These are phyloP conservation scores for Hoplostethus mediterraneus DNA, from an alignment of 2,797 vertebrate species.

Conservation along the genomic window DNA sequence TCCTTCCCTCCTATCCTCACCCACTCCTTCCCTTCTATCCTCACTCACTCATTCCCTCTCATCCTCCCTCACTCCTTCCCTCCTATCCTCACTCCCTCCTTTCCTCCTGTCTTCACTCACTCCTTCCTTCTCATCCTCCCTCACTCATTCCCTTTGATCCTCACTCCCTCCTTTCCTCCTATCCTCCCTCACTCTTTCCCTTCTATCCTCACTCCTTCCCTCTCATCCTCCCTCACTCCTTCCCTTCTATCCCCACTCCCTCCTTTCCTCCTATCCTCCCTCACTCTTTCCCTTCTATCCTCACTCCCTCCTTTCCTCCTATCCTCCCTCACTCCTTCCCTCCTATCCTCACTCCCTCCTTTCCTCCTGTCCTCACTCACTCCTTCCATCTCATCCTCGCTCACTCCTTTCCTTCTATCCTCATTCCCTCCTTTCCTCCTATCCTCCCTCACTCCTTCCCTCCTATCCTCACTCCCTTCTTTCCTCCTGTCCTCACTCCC, in stretches of 20 bases:
- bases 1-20: not conserved
- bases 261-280: not conserved
- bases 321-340: too few relatives aligned
- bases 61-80: not conserved
- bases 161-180: slow-evolving; percentile 11
- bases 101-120: too few relatives aligned
- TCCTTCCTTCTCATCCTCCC: too few relatives aligned
- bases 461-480: too few relatives aligned
- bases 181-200: not conserved
- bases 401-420: not conserved
- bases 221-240: not conserved
- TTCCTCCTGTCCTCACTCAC: not conserved
- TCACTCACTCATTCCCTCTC: not conserved
- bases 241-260: not conserved
- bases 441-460: too few relatives aligned
- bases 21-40: slow-evolving; percentile 1
- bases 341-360: not conserved
- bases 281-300: too few relatives aligned
- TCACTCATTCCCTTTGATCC: not conserved
- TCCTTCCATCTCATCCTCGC: not conserved
- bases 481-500: not conserved
- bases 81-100: too few relatives aligned
- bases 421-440: too few relatives aligned
- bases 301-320: too few relatives aligned
- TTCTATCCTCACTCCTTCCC: too few relatives aligned